phyloP scores from a whole-genome alignment of 1,140 invertebrate genomes.

The Drosophila ogumai region DNA sequence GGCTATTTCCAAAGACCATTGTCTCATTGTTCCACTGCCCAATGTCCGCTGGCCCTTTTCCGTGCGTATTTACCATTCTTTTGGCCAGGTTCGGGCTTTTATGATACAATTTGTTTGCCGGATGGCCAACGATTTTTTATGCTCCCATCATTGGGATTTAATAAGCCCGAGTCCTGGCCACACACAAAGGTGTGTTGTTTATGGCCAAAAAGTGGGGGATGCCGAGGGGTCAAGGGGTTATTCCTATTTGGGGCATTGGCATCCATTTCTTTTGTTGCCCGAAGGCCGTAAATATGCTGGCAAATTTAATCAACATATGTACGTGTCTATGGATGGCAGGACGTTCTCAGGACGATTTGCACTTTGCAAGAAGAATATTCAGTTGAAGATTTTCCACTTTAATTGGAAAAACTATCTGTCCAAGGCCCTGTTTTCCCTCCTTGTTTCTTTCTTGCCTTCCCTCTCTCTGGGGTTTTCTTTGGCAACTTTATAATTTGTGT shows the following conservation, averaged over 20 bases:
- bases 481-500: constrained; percentile 58
- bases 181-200: constrained; percentile 58
- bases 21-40: constrained; percentile 59
- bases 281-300: constrained; percentile 30
- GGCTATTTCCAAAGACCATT: constrained; percentile 58
- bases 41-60: constrained; percentile 36
- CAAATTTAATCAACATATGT: constrained; percentile 46
- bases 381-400: constrained; percentile 9
- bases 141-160: constrained; percentile 75
- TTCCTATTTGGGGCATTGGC: constrained; percentile 32
- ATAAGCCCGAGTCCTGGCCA: constrained; percentile 58
- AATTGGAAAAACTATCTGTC: constrained; percentile 34
- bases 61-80: constrained; percentile 71
- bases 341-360: constrained; percentile 6
- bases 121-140: constrained; percentile 63
- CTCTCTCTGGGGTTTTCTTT: constrained; percentile 8
- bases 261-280: constrained; percentile 35
- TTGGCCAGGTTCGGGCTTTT: constrained; percentile 42
- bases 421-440: background rate
- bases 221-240: constrained; percentile 19
- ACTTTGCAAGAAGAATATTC: constrained; percentile 1
- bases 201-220: constrained; percentile 5
- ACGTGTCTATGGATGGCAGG: constrained; percentile 4
- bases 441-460: background rate
- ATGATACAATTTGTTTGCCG: constrained; percentile 77